Percentiles rank a stretch among this genome's conserved stretches.
phyloP scores from a whole-genome alignment of 2,888 invertebrate genomes.

The Nudaria mundana region DNA sequence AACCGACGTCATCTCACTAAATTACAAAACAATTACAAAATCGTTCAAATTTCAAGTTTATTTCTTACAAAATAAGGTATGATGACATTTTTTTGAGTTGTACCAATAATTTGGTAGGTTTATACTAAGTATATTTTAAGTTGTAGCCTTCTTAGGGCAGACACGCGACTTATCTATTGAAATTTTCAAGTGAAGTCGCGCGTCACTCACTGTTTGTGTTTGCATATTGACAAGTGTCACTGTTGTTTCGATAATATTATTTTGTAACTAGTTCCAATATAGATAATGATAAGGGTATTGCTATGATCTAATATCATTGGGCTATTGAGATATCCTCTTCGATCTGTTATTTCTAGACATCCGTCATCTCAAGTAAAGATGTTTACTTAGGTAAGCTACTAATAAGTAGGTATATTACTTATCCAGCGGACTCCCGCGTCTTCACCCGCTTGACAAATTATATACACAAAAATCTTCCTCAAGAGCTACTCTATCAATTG shows the following conservation, averaged over 20 bases:
- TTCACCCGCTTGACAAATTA: too few species aligned
- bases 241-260: slow-evolving; percentile 55
- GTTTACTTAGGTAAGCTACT: too few species aligned
- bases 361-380: too few species aligned
- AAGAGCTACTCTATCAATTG: too few species aligned
- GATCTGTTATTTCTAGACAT: too few species aligned
- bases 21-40: slow-evolving; percentile 16
- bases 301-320: too few species aligned
- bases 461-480: too few species aligned
- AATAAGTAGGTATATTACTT: too few species aligned
- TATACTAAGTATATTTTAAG: slow-evolving; percentile 33
- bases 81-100: neutral
- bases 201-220: slow-evolving; percentile 64
- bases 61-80: slow-evolving; percentile 6
- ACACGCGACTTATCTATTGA: slow-evolving; percentile 74
- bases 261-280: slow-evolving; percentile 38
- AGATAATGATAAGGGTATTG: slow-evolving; percentile 38
- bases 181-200: slow-evolving; percentile 71
- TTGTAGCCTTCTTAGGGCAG: slow-evolving; percentile 46
- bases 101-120: slow-evolving; percentile 21
- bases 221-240: slow-evolving; percentile 62
- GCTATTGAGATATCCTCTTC: too few species aligned
- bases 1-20: slow-evolving; percentile 53
- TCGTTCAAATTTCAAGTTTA: slow-evolving; percentile 27
- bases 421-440: too few species aligned